Evolutionary conservation across 2,888 invertebrate species (phyloP), one percentile per base, ranked within the genome.

Genomic region (Drosophila acutilabella): DNA sequence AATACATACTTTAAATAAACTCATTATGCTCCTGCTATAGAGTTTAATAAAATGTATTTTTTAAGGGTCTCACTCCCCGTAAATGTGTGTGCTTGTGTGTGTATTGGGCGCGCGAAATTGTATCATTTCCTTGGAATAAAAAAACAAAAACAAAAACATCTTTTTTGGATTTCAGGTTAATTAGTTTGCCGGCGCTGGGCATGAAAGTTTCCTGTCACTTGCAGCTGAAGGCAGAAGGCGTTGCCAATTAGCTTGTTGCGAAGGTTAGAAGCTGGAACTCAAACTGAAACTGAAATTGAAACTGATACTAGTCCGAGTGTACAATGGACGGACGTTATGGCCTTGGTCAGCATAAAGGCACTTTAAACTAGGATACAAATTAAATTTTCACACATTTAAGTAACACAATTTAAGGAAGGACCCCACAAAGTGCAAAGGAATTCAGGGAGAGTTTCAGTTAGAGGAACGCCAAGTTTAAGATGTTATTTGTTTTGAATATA

Each of bases 121-220:
- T 88, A 81, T 85, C 82, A 88, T 85, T 83, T 83, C 88, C 82
- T 74, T 59, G 82, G 74, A 88, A 88, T 80, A 83, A 71, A 76
- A 71, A 44, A 42, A 26, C 6, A 26, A 8, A 30, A 30, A 83
- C 68, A 76, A 71, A 44, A 42, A 53, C 33, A 52, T 54, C 4
- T 26, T 36, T 57, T 50, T 64, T 68, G 65, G 61, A 74, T 80
- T 82, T 87, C 72, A 72, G 88, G 86, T 88, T 88, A 83, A 88
- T 83, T 83, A 83, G 88, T 85, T 83, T 79, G 82, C 66, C 77
- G 86, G 86, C 74, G 64, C 71, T 74, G 64, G 53, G 70, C 68
- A 53, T 59, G 60, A 84, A 87, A 78, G 85, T 81, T 82, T 87
- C 74, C 81, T 87, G 88, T 84, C 82, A 84, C 88, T 82, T 87